Percentiles rank a stretch among this genome's conserved stretches.
These are phyloP conservation scores for Parascotia fuliginaria DNA, from an alignment of 2,888 invertebrate genomes.

Conservation along the genomic window DNA sequence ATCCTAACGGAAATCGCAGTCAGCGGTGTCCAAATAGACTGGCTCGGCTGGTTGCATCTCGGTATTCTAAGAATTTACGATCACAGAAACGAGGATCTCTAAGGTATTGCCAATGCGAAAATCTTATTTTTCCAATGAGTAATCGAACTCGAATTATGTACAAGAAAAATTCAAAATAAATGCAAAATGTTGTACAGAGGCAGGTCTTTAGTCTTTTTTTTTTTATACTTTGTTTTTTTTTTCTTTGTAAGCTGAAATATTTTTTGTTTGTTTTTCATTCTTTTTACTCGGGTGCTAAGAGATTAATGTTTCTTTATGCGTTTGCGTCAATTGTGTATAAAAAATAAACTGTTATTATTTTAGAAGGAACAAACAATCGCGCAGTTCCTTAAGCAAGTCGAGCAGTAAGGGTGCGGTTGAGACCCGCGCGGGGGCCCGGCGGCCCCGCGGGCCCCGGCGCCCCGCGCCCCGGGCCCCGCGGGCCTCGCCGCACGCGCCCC, in stretches of 20 bases:
- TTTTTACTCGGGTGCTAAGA: no score
- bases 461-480: slow-evolving; percentile 28
- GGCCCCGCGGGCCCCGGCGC: slow-evolving; percentile 35
- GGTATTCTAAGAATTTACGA: slow-evolving; percentile 88
- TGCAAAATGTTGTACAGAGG: no score
- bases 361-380: slow-evolving; percentile 70
- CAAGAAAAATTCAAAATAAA: no score
- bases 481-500: slow-evolving; percentile 14
- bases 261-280: no score
- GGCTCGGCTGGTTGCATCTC: slow-evolving; percentile 90
- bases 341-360: slow-evolving; percentile 5
- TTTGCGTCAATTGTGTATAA: no score
- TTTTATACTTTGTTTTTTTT: no score
- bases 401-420: slow-evolving; percentile 44
- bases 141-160: no score
- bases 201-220: no score
- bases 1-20: slow-evolving; percentile 70
- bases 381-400: slow-evolving; percentile 56
- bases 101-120: slow-evolving; percentile 38
- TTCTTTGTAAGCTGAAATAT: no score
- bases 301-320: no score
- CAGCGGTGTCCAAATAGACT: slow-evolving; percentile 88
- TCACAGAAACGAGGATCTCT: slow-evolving; percentile 85
- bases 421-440: slow-evolving; percentile 52
- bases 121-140: not conserved